These are phyloP conservation scores for Phrynocephalus vlangalii DNA, from an alignment of 2,797 vertebrate genomes.

Conservation along the genomic window DNA sequence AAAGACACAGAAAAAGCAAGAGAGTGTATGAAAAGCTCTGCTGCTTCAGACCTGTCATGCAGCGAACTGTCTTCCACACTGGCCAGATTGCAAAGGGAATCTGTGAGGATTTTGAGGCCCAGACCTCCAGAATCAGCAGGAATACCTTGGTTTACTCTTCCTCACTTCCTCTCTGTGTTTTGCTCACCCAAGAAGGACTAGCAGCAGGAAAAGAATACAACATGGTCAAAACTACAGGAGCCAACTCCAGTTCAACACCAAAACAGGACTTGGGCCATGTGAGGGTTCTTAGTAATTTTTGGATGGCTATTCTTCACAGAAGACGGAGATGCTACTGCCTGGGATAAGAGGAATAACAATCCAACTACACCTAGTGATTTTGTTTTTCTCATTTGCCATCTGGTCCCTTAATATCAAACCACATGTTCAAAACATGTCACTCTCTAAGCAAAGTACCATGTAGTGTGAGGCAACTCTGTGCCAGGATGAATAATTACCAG, in stretches of 20 bases:
- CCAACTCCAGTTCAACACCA: neutral
- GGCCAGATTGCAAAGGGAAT: neutral
- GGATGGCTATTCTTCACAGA: no score
- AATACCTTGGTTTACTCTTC: neutral
- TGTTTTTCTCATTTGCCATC: neutral
- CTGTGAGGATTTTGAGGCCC: neutral
- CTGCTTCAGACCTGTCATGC: neutral
- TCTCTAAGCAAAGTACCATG: neutral
- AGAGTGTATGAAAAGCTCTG: neutral
- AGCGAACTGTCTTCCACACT: neutral
- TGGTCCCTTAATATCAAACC: neutral
- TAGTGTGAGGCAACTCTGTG: neutral
- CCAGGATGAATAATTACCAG: neutral
- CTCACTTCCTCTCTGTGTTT: neutral
- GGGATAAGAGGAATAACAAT: no score
- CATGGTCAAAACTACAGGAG: neutral
- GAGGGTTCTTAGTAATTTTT: no score
- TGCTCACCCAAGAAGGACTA: neutral
- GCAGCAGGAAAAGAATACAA: neutral
- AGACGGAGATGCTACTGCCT: no score
- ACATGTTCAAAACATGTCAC: neutral
- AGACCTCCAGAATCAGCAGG: neutral
- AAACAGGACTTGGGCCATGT: no score
- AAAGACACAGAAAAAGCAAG: slow-evolving; percentile 46
- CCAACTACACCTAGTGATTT: neutral